Evolutionary conservation across 2,113 vertebrate genomes (phyloP).

Genomic region (Orthonyx spaldingii): DNA sequence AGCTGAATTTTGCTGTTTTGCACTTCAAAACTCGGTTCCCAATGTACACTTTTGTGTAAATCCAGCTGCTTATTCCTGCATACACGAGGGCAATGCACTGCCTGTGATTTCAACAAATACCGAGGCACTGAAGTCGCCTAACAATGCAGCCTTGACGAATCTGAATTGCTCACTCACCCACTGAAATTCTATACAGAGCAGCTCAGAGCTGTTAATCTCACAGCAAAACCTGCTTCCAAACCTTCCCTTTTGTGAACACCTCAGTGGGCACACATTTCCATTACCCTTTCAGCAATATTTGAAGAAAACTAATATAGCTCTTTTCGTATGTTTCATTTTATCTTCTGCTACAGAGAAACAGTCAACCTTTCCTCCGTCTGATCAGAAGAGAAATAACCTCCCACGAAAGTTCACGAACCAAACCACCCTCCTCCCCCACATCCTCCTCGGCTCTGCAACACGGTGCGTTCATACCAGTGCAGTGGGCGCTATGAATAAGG

Average conservation of each 20-base stretch:
- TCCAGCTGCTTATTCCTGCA: background rate
- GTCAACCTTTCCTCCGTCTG: background rate
- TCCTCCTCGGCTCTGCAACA: background rate
- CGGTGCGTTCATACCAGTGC: background rate
- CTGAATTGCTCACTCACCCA: conserved; percentile 64
- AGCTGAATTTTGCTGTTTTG: background rate
- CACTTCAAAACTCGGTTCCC: background rate
- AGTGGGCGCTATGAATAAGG: background rate
- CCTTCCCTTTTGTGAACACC: conserved; percentile 1
- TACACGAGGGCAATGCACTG: background rate
- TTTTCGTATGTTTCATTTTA: background rate
- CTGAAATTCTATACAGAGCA: conserved; percentile 56
- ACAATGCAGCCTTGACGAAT: conserved; percentile 65
- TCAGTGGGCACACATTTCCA: background rate
- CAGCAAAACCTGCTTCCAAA: conserved; percentile 55
- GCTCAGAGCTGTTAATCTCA: conserved; percentile 4
- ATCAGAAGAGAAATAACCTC: conserved; percentile 30
- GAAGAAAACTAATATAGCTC: background rate
- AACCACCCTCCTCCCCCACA: conserved; percentile 15
- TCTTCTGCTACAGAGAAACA: background rate
- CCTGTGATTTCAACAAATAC: conserved; percentile 53
- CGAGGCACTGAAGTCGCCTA: conserved; percentile 20
- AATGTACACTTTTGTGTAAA: background rate
- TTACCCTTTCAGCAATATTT: background rate
- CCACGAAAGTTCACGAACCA: conserved; percentile 39